Percentiles rank a stretch among this genome's conserved stretches.
These are phyloP conservation scores for Dasyprocta punctata DNA, from an alignment of 2,113 vertebrate genomes.

Conservation along the genomic window DNA sequence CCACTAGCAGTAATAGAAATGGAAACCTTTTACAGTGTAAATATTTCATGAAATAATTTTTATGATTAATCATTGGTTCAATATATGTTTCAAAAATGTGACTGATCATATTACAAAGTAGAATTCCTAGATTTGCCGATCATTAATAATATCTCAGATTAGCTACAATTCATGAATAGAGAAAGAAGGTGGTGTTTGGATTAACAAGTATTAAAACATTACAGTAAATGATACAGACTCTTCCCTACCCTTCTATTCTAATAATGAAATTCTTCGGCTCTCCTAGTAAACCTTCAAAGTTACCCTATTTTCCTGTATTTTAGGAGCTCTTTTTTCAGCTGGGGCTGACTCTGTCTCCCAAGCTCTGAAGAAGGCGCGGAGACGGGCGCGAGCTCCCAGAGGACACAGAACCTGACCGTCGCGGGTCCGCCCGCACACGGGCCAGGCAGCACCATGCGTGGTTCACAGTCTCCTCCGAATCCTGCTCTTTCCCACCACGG, in stretches of 20 bases:
- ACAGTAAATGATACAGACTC: neutral
- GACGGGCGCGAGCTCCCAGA: neutral
- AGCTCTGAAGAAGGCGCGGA: neutral
- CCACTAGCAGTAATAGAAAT: neutral
- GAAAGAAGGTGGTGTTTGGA: neutral
- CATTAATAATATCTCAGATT: neutral
- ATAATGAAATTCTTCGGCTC: neutral
- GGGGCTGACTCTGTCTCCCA: neutral
- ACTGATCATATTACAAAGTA: neutral
- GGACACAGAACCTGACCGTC: neutral
- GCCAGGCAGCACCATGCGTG: neutral
- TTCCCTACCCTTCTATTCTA: neutral
- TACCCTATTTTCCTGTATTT: neutral
- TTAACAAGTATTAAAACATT: neutral
- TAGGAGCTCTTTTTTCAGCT: neutral
- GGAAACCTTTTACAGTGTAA: neutral
- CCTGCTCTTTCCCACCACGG: neutral
- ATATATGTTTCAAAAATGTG: neutral
- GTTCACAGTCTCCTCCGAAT: neutral
- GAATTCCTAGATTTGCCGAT: neutral
- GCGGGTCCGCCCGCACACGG: rapidly evolving
- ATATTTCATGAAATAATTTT: neutral
- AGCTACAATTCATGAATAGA: neutral
- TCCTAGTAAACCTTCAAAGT: neutral
- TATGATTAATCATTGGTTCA: neutral